Conservation (phyloP, 2,113 vertebrate species). For the Naja naja region DNA sequence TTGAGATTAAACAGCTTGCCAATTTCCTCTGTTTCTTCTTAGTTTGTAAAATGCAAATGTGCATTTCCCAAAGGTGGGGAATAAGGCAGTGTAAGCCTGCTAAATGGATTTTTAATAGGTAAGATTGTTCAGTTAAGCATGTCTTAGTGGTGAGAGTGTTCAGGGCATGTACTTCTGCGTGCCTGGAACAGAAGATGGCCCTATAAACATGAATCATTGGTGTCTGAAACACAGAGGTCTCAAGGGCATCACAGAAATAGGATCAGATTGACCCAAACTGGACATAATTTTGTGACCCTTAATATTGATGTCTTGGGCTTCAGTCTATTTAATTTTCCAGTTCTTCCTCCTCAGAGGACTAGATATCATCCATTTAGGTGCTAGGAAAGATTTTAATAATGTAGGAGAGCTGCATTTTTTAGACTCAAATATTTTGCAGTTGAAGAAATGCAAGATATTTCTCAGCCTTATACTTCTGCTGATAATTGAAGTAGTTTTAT, state of each 20-base stretch:
- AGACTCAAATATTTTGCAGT: background rate
- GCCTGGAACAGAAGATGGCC: background rate
- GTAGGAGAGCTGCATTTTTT: background rate
- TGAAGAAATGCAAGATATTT: background rate
- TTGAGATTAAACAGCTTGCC: background rate
- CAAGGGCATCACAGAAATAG: background rate
- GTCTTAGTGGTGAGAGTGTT: background rate
- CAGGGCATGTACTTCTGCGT: background rate
- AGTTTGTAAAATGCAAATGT: background rate
- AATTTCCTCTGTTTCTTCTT: constrained; percentile 26
- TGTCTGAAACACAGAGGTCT: background rate
- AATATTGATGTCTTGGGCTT: background rate
- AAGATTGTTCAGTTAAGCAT: background rate
- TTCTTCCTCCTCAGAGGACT: background rate
- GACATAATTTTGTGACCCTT: background rate
- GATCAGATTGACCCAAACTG: background rate
- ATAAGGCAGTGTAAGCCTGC: background rate
- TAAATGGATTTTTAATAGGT: background rate
- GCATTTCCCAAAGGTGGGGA: background rate
- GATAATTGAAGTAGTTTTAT: background rate
- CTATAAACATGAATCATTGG: background rate
- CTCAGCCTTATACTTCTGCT: background rate
- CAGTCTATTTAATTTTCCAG: background rate
- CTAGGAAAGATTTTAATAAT: background rate
- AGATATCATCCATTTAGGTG: background rate